Conservation (phyloP, 2,797 vertebrate genomes). For the Crenichthys baileyi region DNA sequence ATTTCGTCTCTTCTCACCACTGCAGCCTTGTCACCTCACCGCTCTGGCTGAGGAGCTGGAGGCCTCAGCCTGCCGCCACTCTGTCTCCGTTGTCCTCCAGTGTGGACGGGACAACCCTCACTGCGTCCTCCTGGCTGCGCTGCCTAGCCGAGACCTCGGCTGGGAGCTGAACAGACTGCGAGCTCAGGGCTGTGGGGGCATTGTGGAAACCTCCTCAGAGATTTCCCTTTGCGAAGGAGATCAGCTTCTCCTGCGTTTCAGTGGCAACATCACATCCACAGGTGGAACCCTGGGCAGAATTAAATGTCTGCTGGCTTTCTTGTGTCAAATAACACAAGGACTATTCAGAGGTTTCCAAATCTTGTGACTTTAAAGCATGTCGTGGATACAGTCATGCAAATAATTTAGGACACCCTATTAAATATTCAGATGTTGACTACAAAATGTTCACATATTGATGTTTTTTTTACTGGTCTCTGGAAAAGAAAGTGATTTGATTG, state of each 20-base stretch:
- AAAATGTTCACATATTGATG: background rate
- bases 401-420: too few relatives aligned
- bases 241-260: constrained; percentile 85
- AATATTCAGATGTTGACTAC: background rate
- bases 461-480: background rate
- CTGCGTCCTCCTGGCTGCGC: constrained; percentile 70
- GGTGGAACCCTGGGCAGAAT: constrained; percentile 59
- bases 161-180: constrained; percentile 77
- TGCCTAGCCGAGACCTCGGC: constrained; percentile 82
- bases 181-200: constrained; percentile 75
- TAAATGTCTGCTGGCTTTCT: background rate
- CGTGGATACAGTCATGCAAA: too few relatives aligned
- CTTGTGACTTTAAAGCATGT: too few relatives aligned
- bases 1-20: constrained; percentile 74
- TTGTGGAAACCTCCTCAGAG: constrained; percentile 76
- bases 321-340: background rate
- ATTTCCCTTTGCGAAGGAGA: constrained; percentile 87
- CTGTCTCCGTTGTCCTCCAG: constrained; percentile 79
- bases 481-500: background rate
- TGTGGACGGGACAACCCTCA: constrained; percentile 74
- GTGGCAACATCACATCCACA: constrained; percentile 87
- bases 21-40: constrained; percentile 70
- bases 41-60: constrained; percentile 84
- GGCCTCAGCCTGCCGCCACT: constrained; percentile 71
- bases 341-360: background rate